Evolutionary conservation across 2,113 vertebrate species (phyloP).

Genomic region (Tetrao urogallus): DNA sequence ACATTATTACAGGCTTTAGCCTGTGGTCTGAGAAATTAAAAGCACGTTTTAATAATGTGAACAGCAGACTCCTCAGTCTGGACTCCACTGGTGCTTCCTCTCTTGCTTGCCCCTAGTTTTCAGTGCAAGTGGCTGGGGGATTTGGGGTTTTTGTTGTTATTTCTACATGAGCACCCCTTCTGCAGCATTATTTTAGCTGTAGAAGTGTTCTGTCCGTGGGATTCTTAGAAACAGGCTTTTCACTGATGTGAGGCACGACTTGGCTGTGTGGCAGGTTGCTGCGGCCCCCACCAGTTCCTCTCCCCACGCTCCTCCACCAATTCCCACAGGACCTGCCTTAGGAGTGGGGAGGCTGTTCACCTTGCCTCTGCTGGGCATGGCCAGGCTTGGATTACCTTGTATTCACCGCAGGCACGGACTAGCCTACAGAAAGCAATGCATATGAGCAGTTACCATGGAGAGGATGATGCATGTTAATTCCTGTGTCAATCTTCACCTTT

Average conservation of each 20-base stretch:
- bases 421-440: not conserved
- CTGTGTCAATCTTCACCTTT: not conserved
- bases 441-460: not conserved
- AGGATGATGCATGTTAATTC: not conserved
- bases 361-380: not conserved
- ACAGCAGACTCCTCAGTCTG: slow-evolving; percentile 27
- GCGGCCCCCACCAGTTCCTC: not conserved
- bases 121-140: not conserved
- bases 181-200: not conserved
- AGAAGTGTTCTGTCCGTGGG: not conserved
- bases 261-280: not conserved
- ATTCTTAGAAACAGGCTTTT: not conserved
- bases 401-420: not conserved
- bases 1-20: slow-evolving; percentile 76
- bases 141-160: not conserved
- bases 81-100: not conserved
- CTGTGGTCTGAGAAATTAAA: slow-evolving; percentile 76
- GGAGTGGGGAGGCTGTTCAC: not conserved
- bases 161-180: not conserved
- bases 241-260: not conserved
- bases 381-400: not conserved
- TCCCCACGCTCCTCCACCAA: not conserved
- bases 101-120: not conserved
- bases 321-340: not conserved
- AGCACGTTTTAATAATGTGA: slow-evolving; percentile 67